Evolutionary conservation across 2,797 vertebrate genomes (phyloP), one percentile per base, ranked within the genome.

Genomic region (Chelon labrosus): DNA sequence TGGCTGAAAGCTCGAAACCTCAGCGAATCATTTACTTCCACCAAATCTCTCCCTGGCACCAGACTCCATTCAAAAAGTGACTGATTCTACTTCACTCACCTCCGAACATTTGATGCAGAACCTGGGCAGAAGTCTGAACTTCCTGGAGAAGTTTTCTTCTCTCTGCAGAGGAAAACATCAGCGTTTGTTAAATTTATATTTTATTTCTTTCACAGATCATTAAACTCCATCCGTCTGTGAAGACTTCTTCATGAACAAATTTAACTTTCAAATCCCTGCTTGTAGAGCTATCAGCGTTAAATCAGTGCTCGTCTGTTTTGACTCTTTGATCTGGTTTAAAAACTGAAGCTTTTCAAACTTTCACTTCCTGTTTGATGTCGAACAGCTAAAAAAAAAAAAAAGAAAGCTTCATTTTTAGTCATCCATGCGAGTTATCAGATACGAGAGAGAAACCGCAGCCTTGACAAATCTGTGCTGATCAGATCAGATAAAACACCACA

Each of bases 81-180:
- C 11, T 4, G 0, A 37, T 35, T 61, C 31, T 47, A 1, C 2
- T 44, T 38, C 8, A 77, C 88, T 84, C 57, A 91, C 90, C 88
- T 85, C 31, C 0, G 62, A 11, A 66, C 89, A 87, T n/a, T 37
- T 60, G 49, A 65, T 85, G 74, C 90, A 89, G 67, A 92, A 92
- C 51, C 56, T 84, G 7, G 89, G 90, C 54, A 92, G 70, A 12
- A 91, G 79, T 63, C 86, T 79, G 7, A 19, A 16, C 2, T 31
- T 19, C 3, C 27, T 35, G 44, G 65, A 55, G 9, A 50, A 25
- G 0, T 61, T 59, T 1, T 67, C 59, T 47, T 90, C 85, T 51
- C 14, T 65, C 90, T 91, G 86, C 51, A 49, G 35, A 65, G 37
- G 7, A 19, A 77, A 78, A 54, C 10, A 72, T 6, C 0, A 44